These are phyloP conservation scores for Thripadectes ignobilis DNA, from an alignment of 2,797 vertebrate genomes.

Conservation along the genomic window DNA sequence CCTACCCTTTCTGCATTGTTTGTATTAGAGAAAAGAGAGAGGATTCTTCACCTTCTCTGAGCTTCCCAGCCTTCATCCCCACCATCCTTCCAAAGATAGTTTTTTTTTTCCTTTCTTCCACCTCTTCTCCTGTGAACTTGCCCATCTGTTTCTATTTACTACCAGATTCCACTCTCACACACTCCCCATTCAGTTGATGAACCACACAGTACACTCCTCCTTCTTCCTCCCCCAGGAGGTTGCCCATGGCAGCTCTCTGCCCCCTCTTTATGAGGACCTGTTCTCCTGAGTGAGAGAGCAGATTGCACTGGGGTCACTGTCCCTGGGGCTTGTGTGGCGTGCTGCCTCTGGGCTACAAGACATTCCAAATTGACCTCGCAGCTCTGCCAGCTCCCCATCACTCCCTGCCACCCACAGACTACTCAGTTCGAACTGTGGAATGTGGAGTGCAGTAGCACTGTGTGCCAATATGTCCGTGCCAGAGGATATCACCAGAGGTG, in stretches of 20 bases:
- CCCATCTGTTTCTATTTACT: slow-evolving; percentile 19
- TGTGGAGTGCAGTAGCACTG: rapidly evolving
- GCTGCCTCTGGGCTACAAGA: background rate
- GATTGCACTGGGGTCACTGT: background rate
- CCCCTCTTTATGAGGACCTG: background rate
- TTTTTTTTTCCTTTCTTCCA: background rate
- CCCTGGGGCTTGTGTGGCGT: background rate
- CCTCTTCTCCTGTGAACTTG: background rate
- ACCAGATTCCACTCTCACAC: background rate
- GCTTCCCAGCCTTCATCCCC: background rate
- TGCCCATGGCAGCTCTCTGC: background rate
- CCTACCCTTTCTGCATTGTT: background rate
- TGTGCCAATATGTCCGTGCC: rapidly evolving
- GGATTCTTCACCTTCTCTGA: background rate
- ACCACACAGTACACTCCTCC: background rate
- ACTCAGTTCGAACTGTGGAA: rapidly evolving
- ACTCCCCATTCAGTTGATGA: background rate
- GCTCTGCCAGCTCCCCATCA: background rate
- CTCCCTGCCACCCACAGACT: background rate
- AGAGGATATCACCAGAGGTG: background rate
- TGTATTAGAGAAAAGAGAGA: background rate
- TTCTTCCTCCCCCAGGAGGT: background rate
- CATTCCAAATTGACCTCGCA: background rate
- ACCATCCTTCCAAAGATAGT: background rate
- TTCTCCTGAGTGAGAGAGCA: rapidly evolving